Percentiles rank a stretch among this genome's conserved stretches.
phyloP scores from a whole-genome alignment of 2,797 vertebrate species.

The Rhincodon typus region DNA sequence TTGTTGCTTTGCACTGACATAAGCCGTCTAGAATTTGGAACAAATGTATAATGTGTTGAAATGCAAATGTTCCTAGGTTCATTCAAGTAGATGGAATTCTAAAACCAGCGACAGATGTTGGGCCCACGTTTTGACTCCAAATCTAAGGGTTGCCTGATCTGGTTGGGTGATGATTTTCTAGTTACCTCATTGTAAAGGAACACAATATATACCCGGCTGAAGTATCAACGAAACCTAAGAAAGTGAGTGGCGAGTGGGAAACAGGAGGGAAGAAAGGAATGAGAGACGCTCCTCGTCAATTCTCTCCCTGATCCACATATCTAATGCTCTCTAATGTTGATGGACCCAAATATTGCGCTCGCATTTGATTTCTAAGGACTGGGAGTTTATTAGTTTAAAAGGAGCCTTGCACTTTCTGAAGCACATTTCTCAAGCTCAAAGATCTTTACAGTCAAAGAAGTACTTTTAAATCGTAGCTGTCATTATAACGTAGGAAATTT shows the following conservation, averaged over 20 bases:
- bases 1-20: background rate
- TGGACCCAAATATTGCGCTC: no score
- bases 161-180: background rate
- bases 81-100: background rate
- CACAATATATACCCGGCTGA: background rate
- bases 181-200: background rate
- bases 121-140: background rate
- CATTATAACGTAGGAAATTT: background rate
- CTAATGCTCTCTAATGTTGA: background rate
- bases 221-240: background rate
- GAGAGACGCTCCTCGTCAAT: background rate
- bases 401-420: background rate
- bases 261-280: background rate
- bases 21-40: background rate
- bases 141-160: background rate
- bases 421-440: background rate
- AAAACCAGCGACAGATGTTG: background rate
- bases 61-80: background rate
- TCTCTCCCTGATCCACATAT: background rate
- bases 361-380: background rate
- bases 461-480: background rate
- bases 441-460: background rate
- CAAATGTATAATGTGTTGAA: background rate
- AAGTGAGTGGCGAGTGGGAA: no score
- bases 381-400: background rate